A percentile compares a stretch with the other conserved stretches of the same genome.
Evolutionary conservation across 1,140 invertebrate genomes (phyloP).

Genomic region (Drosophila tristis): DNA sequence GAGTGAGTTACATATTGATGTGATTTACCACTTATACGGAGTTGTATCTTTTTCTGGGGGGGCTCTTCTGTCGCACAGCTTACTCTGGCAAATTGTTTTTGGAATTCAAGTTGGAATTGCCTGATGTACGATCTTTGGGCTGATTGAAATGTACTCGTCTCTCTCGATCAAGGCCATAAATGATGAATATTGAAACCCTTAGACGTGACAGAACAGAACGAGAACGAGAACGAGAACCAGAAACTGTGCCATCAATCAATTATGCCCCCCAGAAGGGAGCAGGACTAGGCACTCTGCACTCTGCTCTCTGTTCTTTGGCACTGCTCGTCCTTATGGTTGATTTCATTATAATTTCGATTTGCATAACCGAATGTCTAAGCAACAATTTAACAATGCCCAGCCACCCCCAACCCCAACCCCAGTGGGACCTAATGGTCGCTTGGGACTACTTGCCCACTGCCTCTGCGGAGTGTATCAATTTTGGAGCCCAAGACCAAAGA

Average conservation of each 20-base stretch:
- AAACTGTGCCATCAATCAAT: slow-evolving; percentile 39
- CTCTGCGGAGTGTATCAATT: slow-evolving; percentile 70
- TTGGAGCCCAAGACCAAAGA: slow-evolving; percentile 34
- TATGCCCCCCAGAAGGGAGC: not conserved
- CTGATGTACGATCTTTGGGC: slow-evolving; percentile 20
- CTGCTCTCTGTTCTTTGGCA: slow-evolving; percentile 10
- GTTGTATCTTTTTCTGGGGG: slow-evolving; percentile 44
- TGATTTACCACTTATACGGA: slow-evolving; percentile 75
- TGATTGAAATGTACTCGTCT: no score
- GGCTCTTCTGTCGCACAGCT: slow-evolving; percentile 53
- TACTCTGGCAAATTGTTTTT: slow-evolving; percentile 75
- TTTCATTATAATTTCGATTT: slow-evolving; percentile 83
- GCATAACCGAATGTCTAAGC: slow-evolving; percentile 76
- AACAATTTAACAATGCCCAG: slow-evolving; percentile 54
- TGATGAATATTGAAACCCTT: not conserved
- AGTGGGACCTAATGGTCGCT: slow-evolving; percentile 19
- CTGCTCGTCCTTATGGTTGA: slow-evolving; percentile 58
- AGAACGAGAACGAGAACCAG: not conserved
- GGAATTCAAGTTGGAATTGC: slow-evolving; percentile 74
- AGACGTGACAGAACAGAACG: slow-evolving; percentile 15
- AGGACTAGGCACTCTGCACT: not conserved
- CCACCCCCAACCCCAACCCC: not conserved
- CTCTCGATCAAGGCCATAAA: no score
- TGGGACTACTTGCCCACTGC: slow-evolving; percentile 51
- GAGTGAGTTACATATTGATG: slow-evolving; percentile 78